phyloP scores from a whole-genome alignment of 2,888 invertebrate species.

The Pyrrhosoma nymphula region DNA sequence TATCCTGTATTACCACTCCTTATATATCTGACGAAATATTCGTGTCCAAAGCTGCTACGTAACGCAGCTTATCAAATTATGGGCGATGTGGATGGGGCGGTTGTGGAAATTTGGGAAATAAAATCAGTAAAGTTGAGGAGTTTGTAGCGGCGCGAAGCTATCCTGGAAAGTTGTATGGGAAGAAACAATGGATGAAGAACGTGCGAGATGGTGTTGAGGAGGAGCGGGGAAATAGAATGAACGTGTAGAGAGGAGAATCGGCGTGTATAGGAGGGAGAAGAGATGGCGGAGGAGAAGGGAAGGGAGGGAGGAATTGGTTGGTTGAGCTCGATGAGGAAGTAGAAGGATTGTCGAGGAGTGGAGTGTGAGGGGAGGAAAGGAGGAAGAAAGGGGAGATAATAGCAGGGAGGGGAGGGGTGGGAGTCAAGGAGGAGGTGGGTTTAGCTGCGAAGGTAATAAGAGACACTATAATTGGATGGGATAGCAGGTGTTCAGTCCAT shows the following conservation, averaged over 20 bases:
- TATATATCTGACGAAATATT: too few relatives aligned
- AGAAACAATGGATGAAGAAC: not conserved
- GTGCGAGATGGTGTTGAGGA: not conserved
- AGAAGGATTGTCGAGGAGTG: not conserved
- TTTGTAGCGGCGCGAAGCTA: too few relatives aligned
- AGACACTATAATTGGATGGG: slow-evolving; percentile 49
- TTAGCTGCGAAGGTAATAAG: slow-evolving; percentile 37
- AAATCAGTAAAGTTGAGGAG: too few relatives aligned
- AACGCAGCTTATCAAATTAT: too few relatives aligned
- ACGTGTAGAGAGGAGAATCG: not conserved
- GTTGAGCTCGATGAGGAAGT: not conserved
- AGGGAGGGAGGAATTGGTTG: not conserved
- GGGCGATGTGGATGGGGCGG: too few relatives aligned
- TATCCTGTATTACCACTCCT: too few relatives aligned
- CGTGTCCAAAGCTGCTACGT: too few relatives aligned
- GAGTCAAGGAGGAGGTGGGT: not conserved
- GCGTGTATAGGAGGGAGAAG: not conserved
- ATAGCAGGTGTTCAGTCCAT: slow-evolving; percentile 50
- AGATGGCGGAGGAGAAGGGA: not conserved
- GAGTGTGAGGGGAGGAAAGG: not conserved
- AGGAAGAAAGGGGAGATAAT: not conserved
- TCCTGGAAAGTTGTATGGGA: too few relatives aligned
- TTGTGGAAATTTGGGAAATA: too few relatives aligned
- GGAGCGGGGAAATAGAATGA: not conserved
- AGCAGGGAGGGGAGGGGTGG: not conserved